Evolutionary conservation across 2,113 vertebrate genomes (phyloP).

Genomic region (Neomonachus schauinslandi): DNA sequence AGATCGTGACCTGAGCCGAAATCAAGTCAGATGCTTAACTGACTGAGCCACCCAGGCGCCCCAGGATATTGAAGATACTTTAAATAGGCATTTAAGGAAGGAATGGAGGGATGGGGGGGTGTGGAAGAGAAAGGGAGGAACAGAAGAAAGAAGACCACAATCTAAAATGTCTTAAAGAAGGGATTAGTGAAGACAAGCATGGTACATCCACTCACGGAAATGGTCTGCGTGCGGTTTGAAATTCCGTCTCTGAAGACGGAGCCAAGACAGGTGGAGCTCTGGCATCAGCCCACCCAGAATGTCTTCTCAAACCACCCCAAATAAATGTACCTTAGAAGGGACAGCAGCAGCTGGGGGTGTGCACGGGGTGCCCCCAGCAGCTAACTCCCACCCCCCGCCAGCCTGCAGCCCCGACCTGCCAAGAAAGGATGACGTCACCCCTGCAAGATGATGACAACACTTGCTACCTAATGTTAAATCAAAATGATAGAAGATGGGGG

Average conservation of each 20-base stretch:
- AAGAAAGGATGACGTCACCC: neutral
- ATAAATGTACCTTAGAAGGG: rapidly evolving
- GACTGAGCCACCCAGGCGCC: neutral
- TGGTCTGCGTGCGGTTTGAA: neutral
- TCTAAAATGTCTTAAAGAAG: neutral
- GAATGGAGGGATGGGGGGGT: neutral
- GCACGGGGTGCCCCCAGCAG: rapidly evolving
- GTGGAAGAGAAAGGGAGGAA: neutral
- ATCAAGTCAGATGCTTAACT: neutral
- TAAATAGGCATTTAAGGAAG: neutral
- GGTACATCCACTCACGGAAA: neutral
- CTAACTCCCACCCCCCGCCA: no score
- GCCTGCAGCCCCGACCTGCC: neutral
- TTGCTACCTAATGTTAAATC: neutral
- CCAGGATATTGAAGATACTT: neutral
- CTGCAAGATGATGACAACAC: neutral
- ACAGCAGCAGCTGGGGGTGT: rapidly evolving
- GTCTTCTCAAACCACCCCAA: neutral
- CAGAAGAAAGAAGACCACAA: neutral
- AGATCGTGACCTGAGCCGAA: neutral
- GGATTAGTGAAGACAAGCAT: neutral
- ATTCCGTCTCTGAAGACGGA: neutral
- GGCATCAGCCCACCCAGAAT: no score
- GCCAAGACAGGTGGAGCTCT: neutral
- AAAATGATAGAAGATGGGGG: neutral